Conservation (phyloP, 2,888 invertebrate genomes). For the Callyntrura sp. region DNA sequence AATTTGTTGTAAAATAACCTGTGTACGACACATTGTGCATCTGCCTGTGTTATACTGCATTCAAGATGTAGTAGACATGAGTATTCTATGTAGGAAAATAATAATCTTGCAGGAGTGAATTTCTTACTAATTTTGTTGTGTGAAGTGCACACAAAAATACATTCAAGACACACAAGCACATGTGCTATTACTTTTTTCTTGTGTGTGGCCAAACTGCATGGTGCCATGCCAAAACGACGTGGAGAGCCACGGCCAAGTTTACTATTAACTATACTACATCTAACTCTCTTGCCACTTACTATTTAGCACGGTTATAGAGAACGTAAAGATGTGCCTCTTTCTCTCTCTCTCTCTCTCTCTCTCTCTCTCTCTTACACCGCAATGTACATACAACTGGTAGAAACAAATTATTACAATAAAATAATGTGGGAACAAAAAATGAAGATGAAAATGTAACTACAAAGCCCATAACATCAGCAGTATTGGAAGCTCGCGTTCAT, state of each 20-base stretch:
- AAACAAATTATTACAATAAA: no score
- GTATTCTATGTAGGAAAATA: no score
- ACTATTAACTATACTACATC: neutral
- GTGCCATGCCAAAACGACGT: conserved; percentile 32
- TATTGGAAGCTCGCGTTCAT: no score
- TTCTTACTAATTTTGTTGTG: neutral
- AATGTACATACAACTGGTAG: no score
- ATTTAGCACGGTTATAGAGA: neutral
- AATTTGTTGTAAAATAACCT: conserved; percentile 5
- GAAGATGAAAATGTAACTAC: no score
- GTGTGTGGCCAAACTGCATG: conserved; percentile 65
- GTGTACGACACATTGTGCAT: neutral
- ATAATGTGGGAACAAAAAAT: no score
- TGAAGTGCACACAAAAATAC: neutral
- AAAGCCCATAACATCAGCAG: no score
- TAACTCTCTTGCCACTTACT: neutral
- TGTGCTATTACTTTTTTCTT: neutral
- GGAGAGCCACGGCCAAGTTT: conserved; percentile 61
- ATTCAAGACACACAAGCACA: neutral
- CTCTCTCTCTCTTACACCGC: neutral
- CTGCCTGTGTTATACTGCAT: neutral
- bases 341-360: neutral
- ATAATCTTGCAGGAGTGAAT: neutral
- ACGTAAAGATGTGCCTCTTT: neutral
- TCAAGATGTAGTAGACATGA: neutral